Conservation (phyloP, 2,888 invertebrate genomes). For the Chesias legatella region DNA sequence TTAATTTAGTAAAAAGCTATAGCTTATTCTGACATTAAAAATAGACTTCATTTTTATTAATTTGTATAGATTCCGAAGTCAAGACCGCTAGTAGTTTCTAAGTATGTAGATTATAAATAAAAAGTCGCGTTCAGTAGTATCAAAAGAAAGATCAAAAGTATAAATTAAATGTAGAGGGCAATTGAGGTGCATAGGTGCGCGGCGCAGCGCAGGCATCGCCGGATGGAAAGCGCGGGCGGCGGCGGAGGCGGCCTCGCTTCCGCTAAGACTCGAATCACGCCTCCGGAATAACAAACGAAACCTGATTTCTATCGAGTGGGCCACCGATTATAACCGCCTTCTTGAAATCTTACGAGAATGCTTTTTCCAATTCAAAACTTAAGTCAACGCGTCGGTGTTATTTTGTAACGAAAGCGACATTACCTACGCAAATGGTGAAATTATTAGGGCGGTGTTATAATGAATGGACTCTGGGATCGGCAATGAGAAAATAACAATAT, state of each 20-base stretch:
- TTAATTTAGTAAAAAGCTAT: too few relatives aligned
- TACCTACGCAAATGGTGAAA: neutral
- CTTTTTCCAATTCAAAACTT: slow-evolving; percentile 1
- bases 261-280: slow-evolving; percentile 59
- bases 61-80: too few relatives aligned
- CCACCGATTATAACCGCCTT: slow-evolving; percentile 57
- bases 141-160: neutral
- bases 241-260: slow-evolving; percentile 66
- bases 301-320: slow-evolving; percentile 77
- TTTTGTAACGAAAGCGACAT: neutral
- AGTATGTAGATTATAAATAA: too few relatives aligned
- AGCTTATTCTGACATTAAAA: too few relatives aligned
- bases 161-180: slow-evolving; percentile 25
- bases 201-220: slow-evolving; percentile 59
- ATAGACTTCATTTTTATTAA: too few relatives aligned
- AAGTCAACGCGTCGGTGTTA: neutral
- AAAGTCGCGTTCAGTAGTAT: too few relatives aligned
- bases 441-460: too few relatives aligned
- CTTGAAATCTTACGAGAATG: slow-evolving; percentile 24
- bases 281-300: slow-evolving; percentile 78
- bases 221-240: slow-evolving; percentile 75
- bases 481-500: too few relatives aligned
- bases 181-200: slow-evolving; percentile 58
- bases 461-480: too few relatives aligned
- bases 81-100: too few relatives aligned